Base-by-base conservation (phyloP, 1,140 invertebrate genomes). In the Drosophila navojoa region DNA sequence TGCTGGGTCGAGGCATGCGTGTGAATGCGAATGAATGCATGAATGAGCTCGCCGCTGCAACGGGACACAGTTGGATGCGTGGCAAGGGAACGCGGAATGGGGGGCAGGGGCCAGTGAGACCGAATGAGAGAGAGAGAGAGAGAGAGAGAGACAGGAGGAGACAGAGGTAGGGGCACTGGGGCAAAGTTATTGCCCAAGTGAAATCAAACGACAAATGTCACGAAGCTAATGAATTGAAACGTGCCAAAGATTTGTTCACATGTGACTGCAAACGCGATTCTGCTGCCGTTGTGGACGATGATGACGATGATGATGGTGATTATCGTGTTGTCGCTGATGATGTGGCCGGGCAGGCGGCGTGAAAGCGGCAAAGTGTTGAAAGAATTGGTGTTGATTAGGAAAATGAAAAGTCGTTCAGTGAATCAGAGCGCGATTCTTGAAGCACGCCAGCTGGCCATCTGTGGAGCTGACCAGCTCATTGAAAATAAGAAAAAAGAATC, bases 141-240 rank as follows among this genome's bases (percentile, higher is more conserved):
- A 32, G 15, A 32, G 29, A 9, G 29, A 9, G 6, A 9, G n/a
- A 32, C 7, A 6, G 7, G 10, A 1, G 7, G n/a, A 15, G 10
- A n/a, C 22, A 11, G 5, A 27, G 15, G 9, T 13, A 3, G 55
- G 29, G 4, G 32, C 35, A 25, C 15, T 54, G 50, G 50, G 63
- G 53, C 54, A 68, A 66, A 77, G 70, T 76, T 84, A 84, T 86
- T 87, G 66, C 69, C 85, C 76, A 50, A 86, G 44, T 84, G 80
- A 84, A 89, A 80, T 89, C 84, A 89, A 87, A 89, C 79, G 84
- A 89, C 73, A 89, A 89, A 89, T 89, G 84, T 82, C 84, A 89
- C 77, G 79, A 74, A 89, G 85, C 84, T 89, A 89, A 89, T 89
- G 84, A 89, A 80, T 84, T 82, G 84, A 89, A 89, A 89, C 84